phyloP scores from a whole-genome alignment of 1,140 invertebrate genomes.

The Hormaphis cornu region DNA sequence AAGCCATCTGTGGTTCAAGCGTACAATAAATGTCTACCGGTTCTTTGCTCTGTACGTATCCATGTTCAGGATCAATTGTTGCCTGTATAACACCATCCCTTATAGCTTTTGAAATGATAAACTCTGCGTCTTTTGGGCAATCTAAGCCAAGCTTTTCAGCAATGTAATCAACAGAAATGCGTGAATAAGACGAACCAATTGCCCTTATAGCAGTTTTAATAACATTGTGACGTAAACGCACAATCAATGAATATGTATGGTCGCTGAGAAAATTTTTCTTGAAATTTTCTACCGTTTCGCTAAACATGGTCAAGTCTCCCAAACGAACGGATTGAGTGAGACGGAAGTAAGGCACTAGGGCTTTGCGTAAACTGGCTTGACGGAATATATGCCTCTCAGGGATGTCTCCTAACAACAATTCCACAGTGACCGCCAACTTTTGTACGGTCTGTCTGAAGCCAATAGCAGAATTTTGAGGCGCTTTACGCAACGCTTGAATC shows the following conservation, averaged over 20 bases:
- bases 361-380: conserved; percentile 72
- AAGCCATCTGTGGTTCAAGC: conserved; percentile 88
- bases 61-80: conserved; percentile 85
- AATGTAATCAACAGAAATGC: conserved; percentile 90
- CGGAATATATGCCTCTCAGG: conserved; percentile 83
- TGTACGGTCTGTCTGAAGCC: conserved; percentile 99
- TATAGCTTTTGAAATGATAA: conserved; percentile 99
- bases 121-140: conserved; percentile 95
- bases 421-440: conserved; percentile 91
- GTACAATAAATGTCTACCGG: conserved; percentile 96
- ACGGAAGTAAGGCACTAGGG: conserved; percentile 91
- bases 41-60: conserved; percentile 95
- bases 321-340: conserved; percentile 93
- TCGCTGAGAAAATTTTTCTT: conserved; percentile 77
- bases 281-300: conserved; percentile 84
- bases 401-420: conserved; percentile 92
- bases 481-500: conserved; percentile 87
- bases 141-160: conserved; percentile 87
- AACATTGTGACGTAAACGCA: conserved; percentile 93
- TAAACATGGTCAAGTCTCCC: conserved; percentile 89
- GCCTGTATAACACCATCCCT: conserved; percentile 98
- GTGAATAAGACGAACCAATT: conserved; percentile 92
- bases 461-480: conserved; percentile 90
- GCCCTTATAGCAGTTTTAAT: conserved; percentile 97
- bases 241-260: conserved; percentile 89